These are phyloP conservation scores for Lordiphosa clarofinis DNA, from an alignment of 1,140 invertebrate species.

Conservation along the genomic window DNA sequence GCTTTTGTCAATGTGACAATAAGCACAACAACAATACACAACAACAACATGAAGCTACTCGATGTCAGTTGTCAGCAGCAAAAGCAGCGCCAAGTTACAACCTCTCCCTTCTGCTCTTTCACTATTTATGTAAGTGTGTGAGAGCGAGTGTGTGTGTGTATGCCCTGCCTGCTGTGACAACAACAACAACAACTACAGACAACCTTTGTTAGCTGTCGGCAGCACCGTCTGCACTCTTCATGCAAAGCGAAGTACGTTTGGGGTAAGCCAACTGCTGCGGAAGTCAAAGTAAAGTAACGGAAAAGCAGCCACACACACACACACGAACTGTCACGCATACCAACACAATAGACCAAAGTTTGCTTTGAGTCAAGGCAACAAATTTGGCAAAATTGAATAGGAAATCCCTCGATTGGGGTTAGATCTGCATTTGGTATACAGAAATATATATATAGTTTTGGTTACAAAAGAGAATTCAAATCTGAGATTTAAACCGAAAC, in stretches of 20 bases:
- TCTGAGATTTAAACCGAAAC: no score
- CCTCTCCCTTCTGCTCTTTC: conserved; percentile 13
- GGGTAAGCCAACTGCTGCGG: conserved; percentile 34
- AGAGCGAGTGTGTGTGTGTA: background rate
- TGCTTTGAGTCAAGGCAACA: conserved; percentile 10
- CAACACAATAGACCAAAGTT: conserved; percentile 11
- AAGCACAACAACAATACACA: conserved; percentile 29
- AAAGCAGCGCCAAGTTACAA: conserved; percentile 54
- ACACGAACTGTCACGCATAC: conserved; percentile 6
- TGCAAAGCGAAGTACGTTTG: conserved; percentile 48
- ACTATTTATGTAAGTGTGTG: background rate
- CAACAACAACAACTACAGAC: conserved; percentile 22
- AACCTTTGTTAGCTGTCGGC: conserved; percentile 25
- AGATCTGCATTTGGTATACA: no score
- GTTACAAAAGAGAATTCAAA: no score
- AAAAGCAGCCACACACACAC: conserved; percentile 45
- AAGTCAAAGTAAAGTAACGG: conserved; percentile 69
- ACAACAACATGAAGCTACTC: conserved; percentile 46
- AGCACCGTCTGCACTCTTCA: conserved; percentile 27
- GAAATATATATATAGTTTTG: no score
- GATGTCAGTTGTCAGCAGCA: conserved; percentile 52
- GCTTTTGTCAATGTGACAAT: conserved; percentile 65
- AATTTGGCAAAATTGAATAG: conserved; percentile 21
- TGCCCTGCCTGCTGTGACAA: conserved; percentile 27
- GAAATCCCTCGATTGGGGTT: background rate